Conservation (phyloP, 2,888 invertebrate genomes). For the Himalopsyche japonica region DNA sequence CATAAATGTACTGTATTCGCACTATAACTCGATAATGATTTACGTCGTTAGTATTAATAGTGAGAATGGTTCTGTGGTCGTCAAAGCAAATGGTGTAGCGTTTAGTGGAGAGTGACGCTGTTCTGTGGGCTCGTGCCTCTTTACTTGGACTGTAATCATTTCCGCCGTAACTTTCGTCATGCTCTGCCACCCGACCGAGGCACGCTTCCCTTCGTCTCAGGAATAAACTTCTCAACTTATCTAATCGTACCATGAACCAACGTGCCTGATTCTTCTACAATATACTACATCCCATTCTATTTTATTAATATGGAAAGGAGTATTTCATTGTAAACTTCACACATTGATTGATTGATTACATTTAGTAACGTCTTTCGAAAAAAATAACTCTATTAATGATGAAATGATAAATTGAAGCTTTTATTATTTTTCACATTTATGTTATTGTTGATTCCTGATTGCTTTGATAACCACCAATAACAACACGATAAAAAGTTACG, state of each 20-base stretch:
- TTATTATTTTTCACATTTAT: too few relatives aligned
- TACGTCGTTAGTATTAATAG: not conserved
- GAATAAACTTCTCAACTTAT: not conserved
- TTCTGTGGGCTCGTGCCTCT: conserved; percentile 9
- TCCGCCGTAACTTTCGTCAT: conserved; percentile 3
- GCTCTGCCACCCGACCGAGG: conserved; percentile 13
- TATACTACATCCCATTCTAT: not conserved
- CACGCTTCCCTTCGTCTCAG: conserved; percentile 1
- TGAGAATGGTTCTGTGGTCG: not conserved
- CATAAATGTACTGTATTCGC: not conserved
- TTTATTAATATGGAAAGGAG: too few relatives aligned
- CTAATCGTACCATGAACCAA: not conserved
- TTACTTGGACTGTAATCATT: conserved; percentile 1
- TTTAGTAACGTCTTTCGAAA: too few relatives aligned
- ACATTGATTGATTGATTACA: too few relatives aligned
- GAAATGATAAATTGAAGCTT: too few relatives aligned
- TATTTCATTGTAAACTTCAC: too few relatives aligned
- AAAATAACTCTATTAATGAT: too few relatives aligned
- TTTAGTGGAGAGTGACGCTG: not conserved
- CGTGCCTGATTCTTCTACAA: not conserved
- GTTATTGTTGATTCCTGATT: too few relatives aligned
- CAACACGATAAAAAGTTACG: too few relatives aligned
- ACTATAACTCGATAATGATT: not conserved
- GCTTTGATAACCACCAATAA: too few relatives aligned
- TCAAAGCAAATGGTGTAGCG: not conserved